Evolutionary conservation across 2,113 vertebrate genomes (phyloP), one percentile per base, ranked within the genome.

Genomic region (Symphodus melops): DNA sequence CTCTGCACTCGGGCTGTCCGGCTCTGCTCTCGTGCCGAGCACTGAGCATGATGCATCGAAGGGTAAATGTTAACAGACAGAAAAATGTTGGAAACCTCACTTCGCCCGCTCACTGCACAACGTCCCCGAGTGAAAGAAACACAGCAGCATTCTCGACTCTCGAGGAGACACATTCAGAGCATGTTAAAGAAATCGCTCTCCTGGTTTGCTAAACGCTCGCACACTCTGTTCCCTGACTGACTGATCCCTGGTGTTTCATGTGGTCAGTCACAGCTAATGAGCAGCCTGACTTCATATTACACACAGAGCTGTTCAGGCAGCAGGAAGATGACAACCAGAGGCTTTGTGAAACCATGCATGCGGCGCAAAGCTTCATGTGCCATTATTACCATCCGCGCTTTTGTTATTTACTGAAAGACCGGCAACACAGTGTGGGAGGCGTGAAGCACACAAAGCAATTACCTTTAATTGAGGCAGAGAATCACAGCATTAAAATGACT

Each of bases 381-480:
- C 69, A 70, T 77, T 67, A 84, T 86, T 64, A 72, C 72, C 71
- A 61, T 49, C 20, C 2, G 56, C 8, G 44, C 81, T 56, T 70
- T 51, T 86, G 88, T 90, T 91, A 84, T 91, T 91, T 87, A 82
- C 81, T 84, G 81, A 75, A 72, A 82, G 69, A 79, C 62, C 58
- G 33, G 78, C 67, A 67, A 76, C 68, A 64, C 63, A 61, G 84
- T 82, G 91, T 92, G 89, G 87, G 88, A 86, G 89, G 87, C 70
- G 67, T 80, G 80, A 85, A 73, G 83, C 83, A 63, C 57, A 68
- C 77, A 68, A 48, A 66, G 77, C 88, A 92, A 93, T 91, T 91
- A 93, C 77, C 81, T 81, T 84, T 88, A 89, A 89, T 89, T 88
- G 83, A 90, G 69, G 83, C 62, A 68, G 62, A 83, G 79, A 83